Evolutionary conservation across 2,797 vertebrate species (phyloP).

Genomic region (Myotis pilosus): DNA sequence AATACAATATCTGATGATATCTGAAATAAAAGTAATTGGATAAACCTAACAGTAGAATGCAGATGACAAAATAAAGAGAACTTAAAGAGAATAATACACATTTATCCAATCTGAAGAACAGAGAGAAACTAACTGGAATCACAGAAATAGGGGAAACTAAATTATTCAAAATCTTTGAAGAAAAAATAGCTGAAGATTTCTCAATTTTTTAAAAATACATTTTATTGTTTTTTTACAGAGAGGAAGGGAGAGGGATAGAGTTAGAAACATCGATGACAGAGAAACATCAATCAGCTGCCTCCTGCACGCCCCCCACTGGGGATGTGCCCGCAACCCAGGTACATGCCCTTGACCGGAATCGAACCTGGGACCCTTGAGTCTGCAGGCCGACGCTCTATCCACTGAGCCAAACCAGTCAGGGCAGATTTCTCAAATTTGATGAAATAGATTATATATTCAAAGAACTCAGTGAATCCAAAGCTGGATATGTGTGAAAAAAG

Average conservation of each 20-base stretch:
- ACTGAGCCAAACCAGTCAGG: too few species aligned
- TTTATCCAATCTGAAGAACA: not conserved
- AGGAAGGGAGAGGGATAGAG: too few species aligned
- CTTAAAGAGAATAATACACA: not conserved
- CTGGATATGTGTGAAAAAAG: not conserved
- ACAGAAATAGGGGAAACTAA: not conserved
- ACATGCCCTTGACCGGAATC: too few species aligned
- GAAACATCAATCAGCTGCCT: too few species aligned
- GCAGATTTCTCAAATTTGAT: conserved; percentile 20
- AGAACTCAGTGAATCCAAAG: not conserved
- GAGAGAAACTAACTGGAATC: not conserved
- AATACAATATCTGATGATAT: not conserved
- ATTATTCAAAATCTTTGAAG: conserved; percentile 19
- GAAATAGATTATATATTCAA: conserved; percentile 42
- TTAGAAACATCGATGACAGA: too few species aligned
- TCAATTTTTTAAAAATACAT: not conserved
- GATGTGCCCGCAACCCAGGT: too few species aligned
- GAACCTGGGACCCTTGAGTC: too few species aligned
- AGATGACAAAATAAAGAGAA: not conserved
- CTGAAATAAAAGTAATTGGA: conserved; percentile 1
- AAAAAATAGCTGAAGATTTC: conserved; percentile 6
- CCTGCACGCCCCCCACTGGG: too few species aligned
- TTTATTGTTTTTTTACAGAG: too few species aligned
- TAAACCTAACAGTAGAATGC: not conserved
- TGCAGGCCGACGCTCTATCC: too few species aligned